Conservation (phyloP, 2,888 invertebrate species). For the Megaustenia siamemsis region DNA sequence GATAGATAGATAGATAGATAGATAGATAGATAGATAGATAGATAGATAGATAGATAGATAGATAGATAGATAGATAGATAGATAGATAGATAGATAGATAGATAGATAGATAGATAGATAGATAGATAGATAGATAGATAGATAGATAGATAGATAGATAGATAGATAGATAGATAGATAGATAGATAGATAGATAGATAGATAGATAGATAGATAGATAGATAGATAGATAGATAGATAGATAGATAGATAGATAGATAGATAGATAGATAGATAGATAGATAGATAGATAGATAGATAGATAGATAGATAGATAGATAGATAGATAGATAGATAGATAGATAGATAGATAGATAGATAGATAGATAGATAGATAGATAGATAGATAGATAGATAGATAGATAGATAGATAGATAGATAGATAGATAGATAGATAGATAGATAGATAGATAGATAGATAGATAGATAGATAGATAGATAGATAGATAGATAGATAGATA, state of each 20-base stretch:
- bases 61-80: constrained; percentile 9
- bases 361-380: not conserved
- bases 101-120: constrained; percentile 9
- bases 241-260: constrained; percentile 9
- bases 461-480: not conserved
- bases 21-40: constrained; percentile 9
- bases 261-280: constrained; percentile 9
- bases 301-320: not conserved
- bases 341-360: constrained; percentile 9
- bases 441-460: not conserved
- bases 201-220: not conserved
- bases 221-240: constrained; percentile 9
- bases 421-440: not conserved
- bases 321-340: constrained; percentile 9
- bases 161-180: not conserved
- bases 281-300: not conserved
- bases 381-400: constrained; percentile 9
- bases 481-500: not conserved
- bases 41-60: constrained; percentile 9
- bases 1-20: constrained; percentile 9
- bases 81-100: constrained; percentile 9
- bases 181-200: not conserved
- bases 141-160: not conserved
- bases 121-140: constrained; percentile 9
- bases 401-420: constrained; percentile 9